A percentile compares a stretch with the other conserved stretches of the same genome.
These are phyloP conservation scores for Gorsachius magnificus DNA, from an alignment of 2,797 vertebrate species.

Conservation along the genomic window DNA sequence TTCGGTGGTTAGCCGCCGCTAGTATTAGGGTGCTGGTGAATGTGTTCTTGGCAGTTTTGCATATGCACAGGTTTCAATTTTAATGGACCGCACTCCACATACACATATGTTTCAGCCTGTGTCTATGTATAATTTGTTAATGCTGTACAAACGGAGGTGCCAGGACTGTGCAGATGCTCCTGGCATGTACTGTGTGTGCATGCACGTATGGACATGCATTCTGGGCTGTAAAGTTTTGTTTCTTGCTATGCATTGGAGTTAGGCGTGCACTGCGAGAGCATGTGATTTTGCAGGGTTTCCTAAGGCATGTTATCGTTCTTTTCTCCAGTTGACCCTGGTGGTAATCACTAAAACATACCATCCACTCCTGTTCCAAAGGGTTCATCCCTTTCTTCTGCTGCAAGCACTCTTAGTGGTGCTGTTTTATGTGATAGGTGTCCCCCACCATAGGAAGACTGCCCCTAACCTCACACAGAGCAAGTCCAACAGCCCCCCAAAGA, in stretches of 20 bases:
- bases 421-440: neutral
- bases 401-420: neutral
- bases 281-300: neutral
- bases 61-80: neutral
- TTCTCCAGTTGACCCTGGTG: neutral
- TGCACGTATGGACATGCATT: fast-evolving
- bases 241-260: fast-evolving
- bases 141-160: fast-evolving
- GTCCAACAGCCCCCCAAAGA: neutral
- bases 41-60: neutral
- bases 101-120: neutral
- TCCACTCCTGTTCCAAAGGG: neutral
- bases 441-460: neutral
- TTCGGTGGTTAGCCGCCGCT: neutral
- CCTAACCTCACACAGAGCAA: neutral
- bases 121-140: neutral
- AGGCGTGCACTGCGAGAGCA: fast-evolving
- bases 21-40: neutral
- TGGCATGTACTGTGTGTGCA: neutral
- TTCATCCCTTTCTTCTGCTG: neutral
- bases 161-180: neutral
- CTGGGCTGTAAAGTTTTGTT: neutral
- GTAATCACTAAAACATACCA: neutral
- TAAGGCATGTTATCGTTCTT: neutral
- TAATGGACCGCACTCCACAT: neutral